Evolutionary conservation across 2,888 invertebrate species (phyloP).

Genomic region (Ceriagrion tenellum): DNA sequence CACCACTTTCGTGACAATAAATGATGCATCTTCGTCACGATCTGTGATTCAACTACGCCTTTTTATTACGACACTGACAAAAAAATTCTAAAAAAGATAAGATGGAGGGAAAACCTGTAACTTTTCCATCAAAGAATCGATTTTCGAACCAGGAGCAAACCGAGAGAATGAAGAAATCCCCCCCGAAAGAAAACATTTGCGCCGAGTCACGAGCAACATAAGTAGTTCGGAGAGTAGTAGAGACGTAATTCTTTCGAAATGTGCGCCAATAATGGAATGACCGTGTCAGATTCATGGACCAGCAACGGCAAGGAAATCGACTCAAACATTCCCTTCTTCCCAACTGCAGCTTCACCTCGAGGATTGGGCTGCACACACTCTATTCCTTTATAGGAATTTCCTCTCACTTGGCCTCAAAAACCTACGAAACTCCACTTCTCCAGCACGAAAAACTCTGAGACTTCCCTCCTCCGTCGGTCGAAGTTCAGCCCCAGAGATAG

Average conservation of each 20-base stretch:
- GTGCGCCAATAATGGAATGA: slow-evolving; percentile 55
- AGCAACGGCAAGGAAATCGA: slow-evolving; percentile 20
- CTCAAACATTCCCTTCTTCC: background rate
- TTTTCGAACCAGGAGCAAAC: background rate
- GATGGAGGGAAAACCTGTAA: background rate
- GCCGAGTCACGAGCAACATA: background rate
- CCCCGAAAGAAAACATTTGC: slow-evolving; percentile 16
- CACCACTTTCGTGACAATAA: background rate
- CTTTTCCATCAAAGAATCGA: background rate
- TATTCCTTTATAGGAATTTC: background rate
- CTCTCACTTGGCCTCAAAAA: background rate
- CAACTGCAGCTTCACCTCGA: background rate
- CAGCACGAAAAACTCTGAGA: background rate
- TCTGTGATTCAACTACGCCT: background rate
- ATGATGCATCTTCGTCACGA: background rate
- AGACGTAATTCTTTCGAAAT: slow-evolving; percentile 11
- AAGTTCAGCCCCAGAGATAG: background rate
- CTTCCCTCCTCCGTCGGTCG: background rate
- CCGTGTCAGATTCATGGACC: slow-evolving; percentile 57
- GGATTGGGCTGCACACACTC: background rate
- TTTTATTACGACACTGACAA: background rate
- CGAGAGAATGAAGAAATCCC: background rate
- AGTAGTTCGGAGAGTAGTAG: background rate
- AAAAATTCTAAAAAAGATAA: too few relatives aligned
- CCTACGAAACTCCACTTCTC: background rate